Base-by-base conservation (phyloP, 64 coral and sea anemone genomes). In the Trachythela sp. region DNA sequence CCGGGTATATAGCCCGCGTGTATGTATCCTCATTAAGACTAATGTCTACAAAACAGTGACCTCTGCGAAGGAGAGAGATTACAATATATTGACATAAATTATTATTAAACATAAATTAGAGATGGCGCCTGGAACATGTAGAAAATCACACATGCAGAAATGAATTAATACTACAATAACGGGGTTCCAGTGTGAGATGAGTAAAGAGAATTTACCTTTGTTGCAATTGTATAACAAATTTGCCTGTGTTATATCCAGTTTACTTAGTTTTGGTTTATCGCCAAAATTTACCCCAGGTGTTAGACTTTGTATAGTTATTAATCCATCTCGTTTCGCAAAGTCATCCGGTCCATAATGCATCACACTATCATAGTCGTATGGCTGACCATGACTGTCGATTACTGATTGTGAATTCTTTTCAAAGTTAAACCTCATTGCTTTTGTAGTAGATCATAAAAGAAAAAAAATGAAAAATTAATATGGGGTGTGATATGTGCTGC, bases 331-430 rank as follows among this genome's bases (percentile, higher is more conserved):
- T 26, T 64, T 64, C 20, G 56, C 24, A 18, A 64, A 64, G 24
- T 20, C 56, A 64, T 20, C 8, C 1, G 56, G 8, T 64, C 56
- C 56, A 64, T 64, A 64, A 64, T 64, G 56, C 56, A 64, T 64
- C 56, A 64, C 56, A 22, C 56, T 64, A 64, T 64, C 56, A 64
- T 24, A 64, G 56, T 64, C 56, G 56, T 64, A 64, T 64, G 56
- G 56, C 17, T 64, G 20, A 6, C 56, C 56, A 22, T 24, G 24
- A 64, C 56, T 64, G 56, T 64, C 26, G 20, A 64, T 18, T 64
- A 8, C 22, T 20, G 56, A 64, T n/a, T 20, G 20, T 7, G 15
- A 20, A 20, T 26, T 18, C 56, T 64, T 64, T 18, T 64, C 24
- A 6, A 64, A 64, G 56, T 64, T 64, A 64, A 24, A 26, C 22